Conservation (phyloP, 2,797 vertebrate genomes). For the Artibeus jamaicensis region DNA sequence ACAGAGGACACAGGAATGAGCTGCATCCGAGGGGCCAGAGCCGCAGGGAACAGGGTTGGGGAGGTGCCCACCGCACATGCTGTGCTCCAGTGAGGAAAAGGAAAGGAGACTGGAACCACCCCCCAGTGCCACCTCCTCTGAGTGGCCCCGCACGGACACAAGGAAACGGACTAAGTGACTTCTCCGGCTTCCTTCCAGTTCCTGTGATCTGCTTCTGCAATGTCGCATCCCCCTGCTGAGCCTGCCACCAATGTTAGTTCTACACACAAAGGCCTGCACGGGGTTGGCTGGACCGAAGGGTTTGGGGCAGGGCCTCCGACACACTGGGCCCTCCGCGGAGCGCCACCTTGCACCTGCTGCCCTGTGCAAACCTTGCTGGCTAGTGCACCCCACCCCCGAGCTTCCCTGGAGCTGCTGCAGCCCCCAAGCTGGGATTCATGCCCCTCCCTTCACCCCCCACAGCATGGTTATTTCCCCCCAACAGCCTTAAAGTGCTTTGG, state of each 20-base stretch:
- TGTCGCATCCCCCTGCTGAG: background rate
- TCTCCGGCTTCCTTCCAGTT: background rate
- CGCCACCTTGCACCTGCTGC: background rate
- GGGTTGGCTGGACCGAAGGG: background rate
- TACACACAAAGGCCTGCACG: rapidly evolving
- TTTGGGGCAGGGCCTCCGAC: background rate
- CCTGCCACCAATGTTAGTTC: background rate
- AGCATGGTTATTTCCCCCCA: background rate
- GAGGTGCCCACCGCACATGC: no score
- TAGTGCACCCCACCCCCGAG: background rate
- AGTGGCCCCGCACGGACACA: background rate
- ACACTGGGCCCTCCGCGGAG: background rate
- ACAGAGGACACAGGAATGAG: background rate
- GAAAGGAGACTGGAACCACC: background rate
- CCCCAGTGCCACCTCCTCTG: background rate
- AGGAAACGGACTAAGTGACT: background rate
- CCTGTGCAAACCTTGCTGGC: background rate
- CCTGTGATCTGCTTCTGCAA: background rate
- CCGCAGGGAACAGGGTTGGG: rapidly evolving
- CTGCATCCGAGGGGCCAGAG: no score
- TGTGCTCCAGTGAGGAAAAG: rapidly evolving
- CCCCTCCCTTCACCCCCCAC: background rate
- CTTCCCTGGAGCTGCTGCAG: background rate
- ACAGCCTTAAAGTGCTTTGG: background rate
- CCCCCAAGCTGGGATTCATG: background rate